Conservation (phyloP, 2,888 invertebrate genomes). For the Eretmocerus hayati region DNA sequence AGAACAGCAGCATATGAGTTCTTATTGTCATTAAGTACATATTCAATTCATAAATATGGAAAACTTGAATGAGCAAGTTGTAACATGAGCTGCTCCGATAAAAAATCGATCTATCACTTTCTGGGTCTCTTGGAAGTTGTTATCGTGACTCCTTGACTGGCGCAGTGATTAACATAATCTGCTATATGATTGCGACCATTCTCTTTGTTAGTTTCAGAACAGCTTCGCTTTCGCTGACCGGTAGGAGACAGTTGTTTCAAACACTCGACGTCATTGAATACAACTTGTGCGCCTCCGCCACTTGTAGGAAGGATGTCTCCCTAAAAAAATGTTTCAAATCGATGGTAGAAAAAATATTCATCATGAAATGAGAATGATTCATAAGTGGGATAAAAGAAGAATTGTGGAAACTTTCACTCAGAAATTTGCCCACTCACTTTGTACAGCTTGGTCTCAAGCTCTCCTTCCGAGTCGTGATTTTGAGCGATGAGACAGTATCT, state of each 20-base stretch:
- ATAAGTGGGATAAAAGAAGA: not conserved
- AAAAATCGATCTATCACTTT: too few relatives aligned
- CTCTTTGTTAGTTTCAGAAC: constrained; percentile 20
- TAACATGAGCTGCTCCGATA: too few relatives aligned
- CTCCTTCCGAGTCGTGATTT: constrained; percentile 85
- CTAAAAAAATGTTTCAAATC: constrained; percentile 41
- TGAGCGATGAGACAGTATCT: constrained; percentile 93
- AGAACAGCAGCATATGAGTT: too few relatives aligned
- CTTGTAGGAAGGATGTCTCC: constrained; percentile 90
- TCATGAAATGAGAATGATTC: not conserved
- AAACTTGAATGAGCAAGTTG: not conserved
- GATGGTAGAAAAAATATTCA: not conserved
- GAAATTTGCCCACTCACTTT: constrained; percentile 53
- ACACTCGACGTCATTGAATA: constrained; percentile 91
- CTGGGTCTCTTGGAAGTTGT: constrained; percentile 13
- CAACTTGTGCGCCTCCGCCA: constrained; percentile 91
- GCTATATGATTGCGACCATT: constrained; percentile 1
- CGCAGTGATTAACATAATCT: constrained; percentile 6
- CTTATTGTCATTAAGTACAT: constrained; percentile 1
- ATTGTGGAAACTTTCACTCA: not conserved
- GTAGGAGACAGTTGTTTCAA: constrained; percentile 75
- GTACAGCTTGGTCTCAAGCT: constrained; percentile 84
- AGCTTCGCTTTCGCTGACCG: constrained; percentile 40
- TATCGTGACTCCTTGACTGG: constrained; percentile 7
- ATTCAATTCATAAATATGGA: constrained; percentile 4